Evolutionary conservation across 2,113 vertebrate genomes (phyloP), one percentile per base, ranked within the genome.

Genomic region (Chroicocephalus ridibundus): DNA sequence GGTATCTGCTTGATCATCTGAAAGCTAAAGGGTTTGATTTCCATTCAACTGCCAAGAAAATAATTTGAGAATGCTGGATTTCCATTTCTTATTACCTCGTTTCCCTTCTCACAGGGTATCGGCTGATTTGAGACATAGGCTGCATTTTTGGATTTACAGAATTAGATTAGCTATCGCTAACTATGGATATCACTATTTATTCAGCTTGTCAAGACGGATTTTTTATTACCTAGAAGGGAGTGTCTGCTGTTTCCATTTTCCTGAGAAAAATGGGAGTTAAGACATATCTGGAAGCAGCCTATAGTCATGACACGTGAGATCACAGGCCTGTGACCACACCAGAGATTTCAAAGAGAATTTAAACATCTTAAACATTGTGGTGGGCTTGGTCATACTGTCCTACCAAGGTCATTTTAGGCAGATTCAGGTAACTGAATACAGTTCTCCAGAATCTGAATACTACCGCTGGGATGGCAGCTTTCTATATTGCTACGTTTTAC

Each of bases 141-240:
- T 85, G 70, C 2, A 0, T 21, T 82, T 95, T 42, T 29, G 49
- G 31, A 54, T 88, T 86, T 94, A 79, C 61, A 76, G 61, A 91
- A 49, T 42, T 40, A 91, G 93, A 95, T 94, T 87, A 94, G 81
- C 54, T 95, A 75, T 76, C 29, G 0, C 62, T 58, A 85, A 65
- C 83, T 58, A 21, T 89, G 46, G 49, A 62, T 96, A 96, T 97
- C 94, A 89, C 26, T 96, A 85, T 96, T 97, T 96, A 95, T 76
- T 95, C 95, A 97, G 94, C 88, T 91, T 95, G 93, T 89, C 86
- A 94, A 89, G 70, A 57, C 64, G 16, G 69, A 94, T 54, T 94
- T 74, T 94, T 80, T 66, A 96, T 85, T 94, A 77, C 91, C 40
- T 93, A 74, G n/a, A 82, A 87, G 86, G 94, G 86, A 92, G 92